Evolutionary conservation across 1,140 invertebrate genomes (phyloP).

Genomic region (Brachystomella parvula): DNA sequence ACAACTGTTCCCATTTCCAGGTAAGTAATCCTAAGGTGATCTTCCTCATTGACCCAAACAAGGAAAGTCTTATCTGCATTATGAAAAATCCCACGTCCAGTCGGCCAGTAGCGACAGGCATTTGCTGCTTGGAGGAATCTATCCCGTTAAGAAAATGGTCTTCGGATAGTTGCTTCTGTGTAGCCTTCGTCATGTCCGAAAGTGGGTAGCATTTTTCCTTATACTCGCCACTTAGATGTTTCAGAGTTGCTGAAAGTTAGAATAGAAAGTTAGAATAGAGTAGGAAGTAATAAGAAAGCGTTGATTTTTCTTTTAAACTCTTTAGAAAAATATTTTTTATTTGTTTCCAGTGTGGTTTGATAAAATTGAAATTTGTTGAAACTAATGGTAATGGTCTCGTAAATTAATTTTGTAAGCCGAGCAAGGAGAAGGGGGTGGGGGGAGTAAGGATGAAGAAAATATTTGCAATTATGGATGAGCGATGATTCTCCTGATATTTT

Average conservation of each 20-base stretch:
- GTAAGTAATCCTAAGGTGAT: slow-evolving; percentile 92
- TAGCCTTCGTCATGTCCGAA: slow-evolving; percentile 87
- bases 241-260: slow-evolving; percentile 17
- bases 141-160: slow-evolving; percentile 93
- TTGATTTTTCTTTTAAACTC: too few species aligned
- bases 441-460: too few species aligned
- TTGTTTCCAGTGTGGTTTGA: too few species aligned
- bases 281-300: too few species aligned
- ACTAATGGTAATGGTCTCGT: too few species aligned
- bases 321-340: too few species aligned
- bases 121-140: slow-evolving; percentile 73
- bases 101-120: slow-evolving; percentile 90
- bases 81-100: slow-evolving; percentile 91
- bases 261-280: too few species aligned
- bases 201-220: slow-evolving; percentile 75
- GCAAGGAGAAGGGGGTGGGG: too few species aligned
- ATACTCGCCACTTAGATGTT: slow-evolving; percentile 22
- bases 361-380: too few species aligned
- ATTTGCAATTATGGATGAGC: too few species aligned
- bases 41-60: slow-evolving; percentile 97
- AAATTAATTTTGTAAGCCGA: too few species aligned
- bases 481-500: too few species aligned
- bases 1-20: slow-evolving; percentile 95
- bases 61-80: slow-evolving; percentile 95
- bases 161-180: slow-evolving; percentile 88